phyloP scores from a whole-genome alignment of 2,797 vertebrate genomes.

The Ctenopoma kingsleyae region DNA sequence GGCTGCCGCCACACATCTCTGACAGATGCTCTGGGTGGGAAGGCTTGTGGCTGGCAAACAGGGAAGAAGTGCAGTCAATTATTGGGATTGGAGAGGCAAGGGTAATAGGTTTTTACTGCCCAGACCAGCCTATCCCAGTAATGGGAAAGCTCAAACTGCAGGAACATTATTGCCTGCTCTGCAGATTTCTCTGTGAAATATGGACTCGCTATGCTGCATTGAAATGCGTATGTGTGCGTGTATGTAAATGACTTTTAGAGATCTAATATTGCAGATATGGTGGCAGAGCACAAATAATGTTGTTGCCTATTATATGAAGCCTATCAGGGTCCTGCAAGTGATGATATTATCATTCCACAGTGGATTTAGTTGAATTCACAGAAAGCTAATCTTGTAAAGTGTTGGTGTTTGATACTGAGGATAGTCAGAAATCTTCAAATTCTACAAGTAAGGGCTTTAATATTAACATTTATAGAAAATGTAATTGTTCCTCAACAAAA shows the following conservation, averaged over 20 bases:
- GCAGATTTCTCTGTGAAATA: conserved; percentile 83
- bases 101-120: conserved; percentile 78
- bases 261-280: conserved; percentile 46
- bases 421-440: neutral
- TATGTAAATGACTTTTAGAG: conserved; percentile 59
- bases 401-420: neutral
- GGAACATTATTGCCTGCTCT: conserved; percentile 73
- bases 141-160: conserved; percentile 74
- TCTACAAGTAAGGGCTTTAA: neutral
- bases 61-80: conserved; percentile 75
- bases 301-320: conserved; percentile 22
- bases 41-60: conserved; percentile 62
- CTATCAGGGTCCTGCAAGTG: neutral
- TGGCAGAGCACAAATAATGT: conserved; percentile 6
- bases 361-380: neutral
- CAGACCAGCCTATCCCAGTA: conserved; percentile 65
- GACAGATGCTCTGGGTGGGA: conserved; percentile 60
- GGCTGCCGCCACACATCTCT: conserved; percentile 54
- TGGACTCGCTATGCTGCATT: conserved; percentile 60
- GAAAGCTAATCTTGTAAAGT: conserved; percentile 1
- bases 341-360: conserved; percentile 13
- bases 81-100: conserved; percentile 74
- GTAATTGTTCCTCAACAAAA: neutral
- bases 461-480: neutral
- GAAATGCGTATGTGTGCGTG: conserved; percentile 33